Evolutionary conservation across 2,888 invertebrate species (phyloP), one percentile per base, ranked within the genome.

Genomic region (Limnephilus marmoratus): DNA sequence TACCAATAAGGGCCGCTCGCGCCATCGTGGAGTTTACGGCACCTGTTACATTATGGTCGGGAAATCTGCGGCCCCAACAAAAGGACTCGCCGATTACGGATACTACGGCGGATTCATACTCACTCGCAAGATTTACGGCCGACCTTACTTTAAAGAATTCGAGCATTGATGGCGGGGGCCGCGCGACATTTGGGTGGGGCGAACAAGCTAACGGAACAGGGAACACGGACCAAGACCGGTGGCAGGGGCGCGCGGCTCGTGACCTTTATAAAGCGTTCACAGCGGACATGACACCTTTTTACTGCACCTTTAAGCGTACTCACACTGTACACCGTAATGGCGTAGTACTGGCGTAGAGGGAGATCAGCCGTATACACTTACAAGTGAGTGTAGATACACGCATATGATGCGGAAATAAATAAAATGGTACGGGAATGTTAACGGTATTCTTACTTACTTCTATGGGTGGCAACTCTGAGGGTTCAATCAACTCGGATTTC

Each of bases 11-110:
- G 45, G 49, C 41, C 49, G 49, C 24, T 3, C 68, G 68, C 29
- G 68, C 88, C 41, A 89, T 89, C 88, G 80, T 45, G 81, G 81
- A 85, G 49, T 92, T 90, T 90, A 90, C 49, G 88, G 90, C 92
- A 90, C 92, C 91, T 91, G 91, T 91, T 91, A 91, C 91, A 89
- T 89, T 89, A 89, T 80, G 34, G 68, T 89, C n/a, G 88, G 80
- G 81, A 89, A 89, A 89, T 81, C 90, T 81, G 82, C 82, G 90
- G 89, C 90, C 90, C 90, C 31, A 81, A 90, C 82, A 90, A 90
- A 90, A 82, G 90, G 88, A 89, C 90, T 83, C 82, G 34, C 45
- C 81, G 90, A 90, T 90, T 81, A 82, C 81, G 88, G 80, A 12
- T 45, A 29, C 86, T 86, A 86, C 68, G 68, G 81, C 68, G 88